phyloP scores from a whole-genome alignment of 23 tunicate genomes.

The Aplidium turbinatum region DNA sequence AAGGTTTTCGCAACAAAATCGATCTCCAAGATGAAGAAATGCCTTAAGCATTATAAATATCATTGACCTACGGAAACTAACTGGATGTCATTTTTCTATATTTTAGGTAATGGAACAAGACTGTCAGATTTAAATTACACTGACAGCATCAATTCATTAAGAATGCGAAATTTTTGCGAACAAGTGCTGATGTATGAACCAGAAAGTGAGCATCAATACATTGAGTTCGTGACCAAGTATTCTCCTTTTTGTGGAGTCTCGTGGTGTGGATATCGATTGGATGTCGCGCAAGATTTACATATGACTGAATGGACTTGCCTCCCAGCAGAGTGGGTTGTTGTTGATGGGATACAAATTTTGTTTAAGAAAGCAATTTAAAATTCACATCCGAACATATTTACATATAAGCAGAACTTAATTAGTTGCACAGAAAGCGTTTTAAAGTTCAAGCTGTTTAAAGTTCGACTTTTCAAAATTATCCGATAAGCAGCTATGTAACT shows the following conservation, averaged over 20 bases:
- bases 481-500: no score
- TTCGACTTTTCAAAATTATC: no score
- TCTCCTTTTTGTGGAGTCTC: slow-evolving; percentile 18
- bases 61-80: no score
- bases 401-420: not conserved
- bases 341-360: not conserved
- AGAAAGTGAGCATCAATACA: not conserved
- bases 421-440: no score
- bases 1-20: no score
- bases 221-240: slow-evolving; percentile 10
- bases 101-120: no score
- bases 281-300: not conserved
- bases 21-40: no score
- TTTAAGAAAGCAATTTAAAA: not conserved
- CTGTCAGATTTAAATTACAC: not conserved
- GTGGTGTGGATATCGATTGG: slow-evolving; percentile 16
- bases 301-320: slow-evolving; percentile 28
- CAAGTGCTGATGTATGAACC: slow-evolving; percentile 11
- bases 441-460: no score
- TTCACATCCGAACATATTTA: not conserved
- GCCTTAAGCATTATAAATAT: no score
- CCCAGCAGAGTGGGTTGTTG: not conserved
- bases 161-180: not conserved
- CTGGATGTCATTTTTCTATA: no score
- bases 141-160: not conserved